phyloP scores from a whole-genome alignment of 1,140 invertebrate species.

The Campoletis sonorensis region DNA sequence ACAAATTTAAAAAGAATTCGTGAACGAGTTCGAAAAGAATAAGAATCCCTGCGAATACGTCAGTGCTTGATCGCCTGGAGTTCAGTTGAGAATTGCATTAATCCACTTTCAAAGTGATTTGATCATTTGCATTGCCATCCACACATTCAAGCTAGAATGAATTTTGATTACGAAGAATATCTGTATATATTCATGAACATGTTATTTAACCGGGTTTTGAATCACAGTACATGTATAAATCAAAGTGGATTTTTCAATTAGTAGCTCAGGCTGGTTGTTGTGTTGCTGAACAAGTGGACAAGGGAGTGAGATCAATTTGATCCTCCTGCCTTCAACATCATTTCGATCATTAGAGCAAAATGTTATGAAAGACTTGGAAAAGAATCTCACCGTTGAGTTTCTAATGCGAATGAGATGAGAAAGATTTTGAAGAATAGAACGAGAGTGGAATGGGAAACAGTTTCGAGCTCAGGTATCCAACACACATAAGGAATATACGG shows the following conservation, averaged over 20 bases:
- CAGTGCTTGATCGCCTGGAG: too few species aligned
- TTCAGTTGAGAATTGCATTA: too few species aligned
- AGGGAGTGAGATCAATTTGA: background rate
- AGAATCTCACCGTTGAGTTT: background rate
- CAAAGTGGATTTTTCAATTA: constrained; percentile 9
- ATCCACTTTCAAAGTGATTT: too few species aligned
- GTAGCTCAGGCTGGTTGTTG: background rate
- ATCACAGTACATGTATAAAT: background rate
- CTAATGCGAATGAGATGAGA: background rate
- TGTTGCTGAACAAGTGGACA: background rate
- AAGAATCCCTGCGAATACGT: too few species aligned
- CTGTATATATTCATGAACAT: background rate
- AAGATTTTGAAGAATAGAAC: too few species aligned
- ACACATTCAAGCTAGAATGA: background rate
- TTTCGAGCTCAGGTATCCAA: background rate
- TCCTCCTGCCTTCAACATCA: background rate
- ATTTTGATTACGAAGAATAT: background rate
- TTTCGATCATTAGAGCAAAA: constrained; percentile 20
- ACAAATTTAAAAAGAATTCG: too few species aligned
- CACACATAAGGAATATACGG: too few species aligned
- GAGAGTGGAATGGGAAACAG: background rate
- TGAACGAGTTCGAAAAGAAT: too few species aligned
- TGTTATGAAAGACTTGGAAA: background rate
- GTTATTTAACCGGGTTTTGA: background rate
- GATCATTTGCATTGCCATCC: background rate